Conservation (phyloP, 2,797 vertebrate species). For the Luscinia megarhynchos region DNA sequence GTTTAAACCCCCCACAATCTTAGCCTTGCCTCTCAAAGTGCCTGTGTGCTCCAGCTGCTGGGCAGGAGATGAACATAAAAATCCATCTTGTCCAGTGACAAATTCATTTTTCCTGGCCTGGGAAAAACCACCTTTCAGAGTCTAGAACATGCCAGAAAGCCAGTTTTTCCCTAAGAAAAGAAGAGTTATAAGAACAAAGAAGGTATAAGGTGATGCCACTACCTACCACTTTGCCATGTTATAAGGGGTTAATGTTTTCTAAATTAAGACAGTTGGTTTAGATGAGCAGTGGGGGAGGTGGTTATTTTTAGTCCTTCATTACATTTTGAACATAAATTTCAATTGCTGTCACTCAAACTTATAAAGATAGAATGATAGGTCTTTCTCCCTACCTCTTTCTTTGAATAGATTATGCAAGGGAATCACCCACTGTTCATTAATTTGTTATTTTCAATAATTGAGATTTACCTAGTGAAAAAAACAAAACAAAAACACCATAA, state of each 20-base stretch:
- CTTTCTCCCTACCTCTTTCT: background rate
- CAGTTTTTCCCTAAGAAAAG: background rate
- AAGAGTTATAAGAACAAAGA: background rate
- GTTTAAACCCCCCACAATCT: background rate
- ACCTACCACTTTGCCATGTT: background rate
- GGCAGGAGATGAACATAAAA: background rate
- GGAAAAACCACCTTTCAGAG: background rate
- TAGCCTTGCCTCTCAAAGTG: background rate
- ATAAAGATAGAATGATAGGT: background rate
- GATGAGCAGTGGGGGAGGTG: background rate
- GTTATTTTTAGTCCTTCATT: background rate
- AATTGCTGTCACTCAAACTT: background rate
- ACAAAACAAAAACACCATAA: background rate
- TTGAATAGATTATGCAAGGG: background rate
- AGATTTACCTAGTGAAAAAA: background rate
- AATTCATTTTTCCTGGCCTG: background rate
- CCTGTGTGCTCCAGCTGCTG: background rate
- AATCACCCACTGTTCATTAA: background rate
- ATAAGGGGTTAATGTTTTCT: background rate
- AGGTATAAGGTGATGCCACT: background rate
- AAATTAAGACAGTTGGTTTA: background rate
- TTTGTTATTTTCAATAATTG: background rate
- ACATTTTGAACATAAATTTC: background rate
- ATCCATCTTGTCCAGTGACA: background rate
- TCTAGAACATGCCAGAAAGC: background rate